phyloP scores from a whole-genome alignment of 2,888 invertebrate genomes.

The Ophraella communa region DNA sequence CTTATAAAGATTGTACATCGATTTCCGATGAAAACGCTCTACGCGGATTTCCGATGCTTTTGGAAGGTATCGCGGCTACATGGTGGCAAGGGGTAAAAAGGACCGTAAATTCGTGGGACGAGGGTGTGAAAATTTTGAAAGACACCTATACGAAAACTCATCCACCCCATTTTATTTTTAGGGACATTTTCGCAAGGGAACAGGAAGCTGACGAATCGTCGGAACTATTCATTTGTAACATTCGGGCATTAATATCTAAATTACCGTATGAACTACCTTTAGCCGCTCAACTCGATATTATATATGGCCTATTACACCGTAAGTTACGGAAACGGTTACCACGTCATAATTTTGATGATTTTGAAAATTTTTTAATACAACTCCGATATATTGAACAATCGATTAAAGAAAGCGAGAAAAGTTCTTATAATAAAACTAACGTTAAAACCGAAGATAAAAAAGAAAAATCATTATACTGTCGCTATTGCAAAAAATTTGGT shows the following conservation, averaged over 20 bases:
- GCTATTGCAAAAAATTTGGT: background rate
- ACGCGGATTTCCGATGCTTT: too few species aligned
- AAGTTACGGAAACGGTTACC: background rate
- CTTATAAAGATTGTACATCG: too few species aligned
- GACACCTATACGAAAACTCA: slow-evolving; percentile 1
- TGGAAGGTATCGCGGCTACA: too few species aligned
- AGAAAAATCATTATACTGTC: background rate
- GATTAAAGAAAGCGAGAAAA: background rate
- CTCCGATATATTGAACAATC: too few species aligned
- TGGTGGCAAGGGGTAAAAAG: too few species aligned
- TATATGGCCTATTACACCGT: background rate
- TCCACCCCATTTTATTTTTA: background rate
- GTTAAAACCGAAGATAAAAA: background rate
- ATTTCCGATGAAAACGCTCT: too few species aligned
- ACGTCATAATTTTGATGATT: too few species aligned
- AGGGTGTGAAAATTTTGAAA: slow-evolving; percentile 3
- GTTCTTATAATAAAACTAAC: background rate
- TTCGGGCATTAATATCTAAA: background rate
- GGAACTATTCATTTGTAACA: background rate
- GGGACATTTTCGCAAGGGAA: too few species aligned
- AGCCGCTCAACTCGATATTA: background rate
- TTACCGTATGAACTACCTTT: background rate
- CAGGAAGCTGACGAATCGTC: slow-evolving; percentile 1
- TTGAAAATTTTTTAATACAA: too few species aligned
- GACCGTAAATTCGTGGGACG: too few species aligned